Conservation (phyloP, 37 sponge, comb jelly and placozoan species). For the Chondrosia reniformis region DNA sequence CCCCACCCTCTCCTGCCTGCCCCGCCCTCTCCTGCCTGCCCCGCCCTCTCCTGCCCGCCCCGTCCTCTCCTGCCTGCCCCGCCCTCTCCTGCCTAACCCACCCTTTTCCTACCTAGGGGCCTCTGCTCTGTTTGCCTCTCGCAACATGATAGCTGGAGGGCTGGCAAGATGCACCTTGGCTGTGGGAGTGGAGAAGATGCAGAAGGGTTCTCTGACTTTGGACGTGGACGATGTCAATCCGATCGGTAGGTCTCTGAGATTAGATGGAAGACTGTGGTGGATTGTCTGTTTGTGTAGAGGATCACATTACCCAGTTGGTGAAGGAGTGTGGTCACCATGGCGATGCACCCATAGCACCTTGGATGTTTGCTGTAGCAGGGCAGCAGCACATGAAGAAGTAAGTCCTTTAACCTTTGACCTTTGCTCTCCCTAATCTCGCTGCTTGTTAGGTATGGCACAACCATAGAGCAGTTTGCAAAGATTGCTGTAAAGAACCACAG, state of each 20-base stretch:
- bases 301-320: slow-evolving; percentile 27
- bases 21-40: neutral
- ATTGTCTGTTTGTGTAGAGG: slow-evolving; percentile 18
- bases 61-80: neutral
- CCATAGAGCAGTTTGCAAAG: slow-evolving; percentile 54
- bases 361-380: slow-evolving; percentile 68
- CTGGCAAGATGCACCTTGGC: slow-evolving; percentile 50
- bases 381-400: slow-evolving; percentile 49
- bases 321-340: slow-evolving; percentile 23
- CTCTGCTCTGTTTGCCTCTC: slow-evolving; percentile 30
- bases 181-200: slow-evolving; percentile 78
- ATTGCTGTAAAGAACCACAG: slow-evolving; percentile 62
- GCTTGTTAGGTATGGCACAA: slow-evolving; percentile 42
- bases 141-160: slow-evolving; percentile 39
- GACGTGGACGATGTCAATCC: slow-evolving; percentile 46
- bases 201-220: slow-evolving; percentile 40
- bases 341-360: slow-evolving; percentile 41
- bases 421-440: neutral
- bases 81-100: neutral
- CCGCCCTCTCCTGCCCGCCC: neutral
- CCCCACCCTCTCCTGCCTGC: neutral
- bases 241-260: slow-evolving; percentile 16
- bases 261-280: neutral
- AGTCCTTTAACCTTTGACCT: neutral
- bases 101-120: neutral